Base-by-base conservation (phyloP, 2,113 vertebrate species). In the Carollia perspicillata region DNA sequence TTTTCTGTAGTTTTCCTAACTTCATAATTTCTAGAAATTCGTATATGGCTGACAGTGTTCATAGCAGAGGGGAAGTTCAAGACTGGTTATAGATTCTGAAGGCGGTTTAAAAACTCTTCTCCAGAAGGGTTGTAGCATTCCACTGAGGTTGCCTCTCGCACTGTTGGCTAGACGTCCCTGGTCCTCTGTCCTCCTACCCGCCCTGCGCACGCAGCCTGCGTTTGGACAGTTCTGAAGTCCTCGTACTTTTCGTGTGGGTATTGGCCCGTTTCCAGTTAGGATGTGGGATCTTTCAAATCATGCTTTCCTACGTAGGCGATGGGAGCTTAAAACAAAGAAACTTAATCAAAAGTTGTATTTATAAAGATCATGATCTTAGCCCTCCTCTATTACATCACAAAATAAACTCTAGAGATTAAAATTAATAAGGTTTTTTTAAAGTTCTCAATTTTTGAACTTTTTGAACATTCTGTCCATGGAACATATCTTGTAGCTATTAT, bases 361-460 rank as follows among this genome's bases (percentile, higher is more conserved):
- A 20, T 60, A 47, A 83, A 44, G 37, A 78, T 86, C 92, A 81
- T 60, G 69, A 81, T 69, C 89, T 79, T 51, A 55, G 26, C 8
- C 74, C 33, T 55, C 14, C 20, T 58, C 42, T 91, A 30, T 93
- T 90, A 74, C 12, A 88, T 78, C 86, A 55, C 65, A 80, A 96
- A 74, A 55, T 58, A 80, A 96, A 63, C 30, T 66, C 28, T 79
- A 68, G 47, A 85, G n/a, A 88, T 60, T 72, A 88, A 97, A 84
- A 80, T 63, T 35, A 93, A 63, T 65, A 55, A 33, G 47, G 1
- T 42, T 75, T 35, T 92, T 94, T 90, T 78, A 4, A 84, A 84
- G 6, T 63, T 44, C 20, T 94, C 80, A 58, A 1, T 79, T 97
- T 66, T 89, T 47, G 44, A 65, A 66, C 60, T 44, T 91, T 93